Evolutionary conservation across 2,888 invertebrate species (phyloP), one percentile per base, ranked within the genome.

Genomic region (Leptopilina myrica): DNA sequence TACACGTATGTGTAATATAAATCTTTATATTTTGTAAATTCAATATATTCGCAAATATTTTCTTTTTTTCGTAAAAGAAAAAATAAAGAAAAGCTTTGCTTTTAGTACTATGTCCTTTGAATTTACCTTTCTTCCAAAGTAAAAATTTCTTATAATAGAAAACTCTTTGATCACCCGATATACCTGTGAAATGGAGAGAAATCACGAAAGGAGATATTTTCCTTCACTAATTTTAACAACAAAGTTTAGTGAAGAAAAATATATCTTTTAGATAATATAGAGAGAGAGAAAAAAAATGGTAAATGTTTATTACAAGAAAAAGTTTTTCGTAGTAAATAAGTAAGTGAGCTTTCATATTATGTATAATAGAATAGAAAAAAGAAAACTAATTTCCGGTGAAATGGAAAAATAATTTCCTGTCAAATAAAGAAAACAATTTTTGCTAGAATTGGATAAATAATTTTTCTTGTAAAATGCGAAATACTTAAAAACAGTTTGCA

Each of bases 141-240:
- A 59, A 59, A 59, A 59, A 15, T 59, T 59, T 15, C 15, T 15
- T 15, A 59, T 59, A 59, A 59, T 5, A 59, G 59, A n/a, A 59
- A n/a, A 59, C 59, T 15, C 59, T 59, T 59, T 59, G 59, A 59
- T 59, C 59, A 59, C 59, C 59, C n/a, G 59, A 59, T 59, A 59
- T 8, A 59, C n/a, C 15, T 59, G 59, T 59, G 15, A 56, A 59
- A 15, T 59, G 59, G 7, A 59, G 59, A 59, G 15, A 59, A 59
- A 15, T 59, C 59, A 59, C 15, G 59, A 46, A 46, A 33, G 46
- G 46, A 15, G n/a, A 59, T 15, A n/a, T 15, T 59, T 59, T 59
- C n/a, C 14, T n/a, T 15, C 15, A 15, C n/a, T 59, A 59, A 59
- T 59, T 59, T 15, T 59, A 59, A 59, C n/a, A 59, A 59, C 8